Evolutionary conservation across 2,888 invertebrate species (phyloP), one percentile per base, ranked within the genome.

Genomic region (Enoplolaimus lenunculus): DNA sequence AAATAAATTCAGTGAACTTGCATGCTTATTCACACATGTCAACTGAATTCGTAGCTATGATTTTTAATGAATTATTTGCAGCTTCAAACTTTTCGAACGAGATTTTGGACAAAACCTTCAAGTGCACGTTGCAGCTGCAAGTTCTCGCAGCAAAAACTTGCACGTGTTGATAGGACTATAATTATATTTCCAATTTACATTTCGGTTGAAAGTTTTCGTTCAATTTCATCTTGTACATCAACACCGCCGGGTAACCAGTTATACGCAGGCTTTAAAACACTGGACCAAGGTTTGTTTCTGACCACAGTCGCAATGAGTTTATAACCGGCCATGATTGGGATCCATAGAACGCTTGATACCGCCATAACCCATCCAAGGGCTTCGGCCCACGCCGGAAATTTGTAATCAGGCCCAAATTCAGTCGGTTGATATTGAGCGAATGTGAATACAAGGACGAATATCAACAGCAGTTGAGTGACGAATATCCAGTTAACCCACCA

Each of bases 401-500:
- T 28, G 34, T 70, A 71, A 28, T 62, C 33, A 2, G 67, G 59
- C 2, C 68, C 71, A 68, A 68, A 57, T 2, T 28, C 59, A 13
- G 31, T 29, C 21, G 68, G 29, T 26, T 34, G 7, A 29, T 66
- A 71, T 2, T 2, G 1, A 7, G 21, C 16, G 2, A n/a, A 71
- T 28, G 34, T 71, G 59, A 71, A 71, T 33, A 71, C 2, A 2
- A 71, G 26, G 13, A 71, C 35, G 2, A 34, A 65, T n/a, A 33
- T 21, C 2, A 70, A 33, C 16, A 70, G 30, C 2, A 45, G 21
- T 1, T 65, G 70, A 16, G 70, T 26, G 29, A 70, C 45, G 26
- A 70, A 33, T n/a, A 57, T 1, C 71, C 71, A 71, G 69, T 35
- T 34, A 59, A 60, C 66, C 34, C 59, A 69, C 71, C 71, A 71